Conservation (phyloP, 2,113 vertebrate genomes). For the Muntiacus reevesi region DNA sequence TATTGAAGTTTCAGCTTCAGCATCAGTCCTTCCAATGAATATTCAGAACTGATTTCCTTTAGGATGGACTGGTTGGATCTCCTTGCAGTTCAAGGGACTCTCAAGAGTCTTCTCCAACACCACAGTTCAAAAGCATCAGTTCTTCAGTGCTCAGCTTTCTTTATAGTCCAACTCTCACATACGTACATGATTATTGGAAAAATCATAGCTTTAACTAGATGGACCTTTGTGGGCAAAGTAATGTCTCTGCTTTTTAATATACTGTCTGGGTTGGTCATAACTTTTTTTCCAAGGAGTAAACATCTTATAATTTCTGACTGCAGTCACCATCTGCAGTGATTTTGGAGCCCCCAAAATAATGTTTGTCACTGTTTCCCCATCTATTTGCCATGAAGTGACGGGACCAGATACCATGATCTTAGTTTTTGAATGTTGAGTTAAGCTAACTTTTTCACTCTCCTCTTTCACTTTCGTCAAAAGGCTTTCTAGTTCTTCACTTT, state of each 20-base stretch:
- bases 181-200: background rate
- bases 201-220: background rate
- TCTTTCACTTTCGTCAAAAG: background rate
- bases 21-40: background rate
- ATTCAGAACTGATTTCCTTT: background rate
- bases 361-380: background rate
- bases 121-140: background rate
- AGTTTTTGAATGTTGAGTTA: background rate
- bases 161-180: background rate
- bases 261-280: background rate
- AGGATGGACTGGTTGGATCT: background rate
- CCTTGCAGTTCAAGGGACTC: background rate
- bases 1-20: background rate
- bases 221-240: background rate
- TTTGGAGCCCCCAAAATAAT: background rate
- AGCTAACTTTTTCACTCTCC: background rate
- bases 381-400: background rate
- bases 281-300: background rate
- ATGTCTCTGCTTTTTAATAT: background rate
- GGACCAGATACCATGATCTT: background rate
- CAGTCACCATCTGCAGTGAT: background rate
- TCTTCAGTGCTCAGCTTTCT: fast-evolving
- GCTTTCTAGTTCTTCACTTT: fast-evolving
- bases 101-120: background rate
- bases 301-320: background rate